phyloP scores from a whole-genome alignment of 2,888 invertebrate species.

The Gnatocerus cornutus region DNA sequence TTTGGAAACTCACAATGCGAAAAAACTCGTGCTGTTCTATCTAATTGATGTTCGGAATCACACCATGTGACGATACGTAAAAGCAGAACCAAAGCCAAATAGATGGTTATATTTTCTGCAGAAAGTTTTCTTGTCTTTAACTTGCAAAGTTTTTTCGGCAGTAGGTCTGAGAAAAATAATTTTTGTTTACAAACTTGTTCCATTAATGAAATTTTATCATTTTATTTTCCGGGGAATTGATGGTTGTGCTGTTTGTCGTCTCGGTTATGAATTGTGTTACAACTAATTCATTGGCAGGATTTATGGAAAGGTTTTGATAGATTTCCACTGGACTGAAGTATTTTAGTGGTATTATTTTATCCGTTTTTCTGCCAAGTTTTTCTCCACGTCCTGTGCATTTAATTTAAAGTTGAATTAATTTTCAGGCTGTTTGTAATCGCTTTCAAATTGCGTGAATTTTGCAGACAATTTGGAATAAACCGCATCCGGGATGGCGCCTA shows the following conservation, averaged over 20 bases:
- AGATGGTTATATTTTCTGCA: slow-evolving; percentile 18
- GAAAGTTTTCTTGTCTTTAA: slow-evolving; percentile 36
- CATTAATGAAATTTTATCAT: slow-evolving; percentile 34
- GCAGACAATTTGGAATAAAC: slow-evolving; percentile 26
- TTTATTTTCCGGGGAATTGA: slow-evolving; percentile 19
- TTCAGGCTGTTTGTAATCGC: too few relatives aligned
- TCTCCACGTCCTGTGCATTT: too few relatives aligned
- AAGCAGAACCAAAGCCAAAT: slow-evolving; percentile 11
- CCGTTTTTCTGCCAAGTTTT: too few relatives aligned
- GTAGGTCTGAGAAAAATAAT: slow-evolving; percentile 23
- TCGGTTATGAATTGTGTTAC: not conserved
- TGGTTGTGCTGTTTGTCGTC: not conserved
- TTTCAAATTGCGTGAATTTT: slow-evolving; percentile 12
- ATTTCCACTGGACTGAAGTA: not conserved
- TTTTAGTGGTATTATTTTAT: not conserved
- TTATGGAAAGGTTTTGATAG: not conserved
- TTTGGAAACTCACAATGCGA: not conserved
- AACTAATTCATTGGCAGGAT: slow-evolving; percentile 5
- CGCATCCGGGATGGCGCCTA: slow-evolving; percentile 20
- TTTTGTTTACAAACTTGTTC: slow-evolving; percentile 33
- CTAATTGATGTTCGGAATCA: slow-evolving; percentile 17
- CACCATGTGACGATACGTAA: slow-evolving; percentile 13
- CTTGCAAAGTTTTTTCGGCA: slow-evolving; percentile 22
- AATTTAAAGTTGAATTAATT: too few relatives aligned
- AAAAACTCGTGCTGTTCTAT: not conserved